Conservation (phyloP, 92 coral and sea anemone genomes). For the Palythoa grandis region DNA sequence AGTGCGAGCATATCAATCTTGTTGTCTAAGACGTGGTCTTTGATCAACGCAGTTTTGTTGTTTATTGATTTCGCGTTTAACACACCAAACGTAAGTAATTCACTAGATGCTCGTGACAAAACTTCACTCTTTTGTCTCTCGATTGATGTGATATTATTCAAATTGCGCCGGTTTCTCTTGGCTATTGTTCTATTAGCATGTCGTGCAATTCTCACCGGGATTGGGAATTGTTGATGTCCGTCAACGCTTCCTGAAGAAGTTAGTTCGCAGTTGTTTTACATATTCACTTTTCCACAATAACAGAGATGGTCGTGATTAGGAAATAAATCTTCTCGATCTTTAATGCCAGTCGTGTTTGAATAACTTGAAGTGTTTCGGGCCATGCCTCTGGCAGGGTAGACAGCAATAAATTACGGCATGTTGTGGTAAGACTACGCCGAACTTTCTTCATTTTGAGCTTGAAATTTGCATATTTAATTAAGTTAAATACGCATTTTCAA, state of each 20-base stretch:
- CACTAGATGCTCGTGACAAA: conserved; percentile 12
- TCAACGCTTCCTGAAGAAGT: conserved; percentile 24
- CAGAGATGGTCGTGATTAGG: conserved; percentile 18
- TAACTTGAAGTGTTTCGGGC: no score
- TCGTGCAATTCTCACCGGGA: conserved; percentile 27
- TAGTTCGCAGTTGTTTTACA: conserved; percentile 11
- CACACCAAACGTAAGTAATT: conserved; percentile 20
- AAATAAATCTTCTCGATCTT: conserved; percentile 6
- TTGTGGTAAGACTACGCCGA: no score
- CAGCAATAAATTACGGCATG: no score
- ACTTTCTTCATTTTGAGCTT: no score
- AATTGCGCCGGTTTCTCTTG: conserved; percentile 16
- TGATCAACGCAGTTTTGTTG: conserved; percentile 1
- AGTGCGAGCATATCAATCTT: conserved; percentile 44
- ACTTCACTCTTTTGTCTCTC: conserved; percentile 32
- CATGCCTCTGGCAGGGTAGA: no score
- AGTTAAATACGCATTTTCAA: no score
- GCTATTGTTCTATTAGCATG: conserved; percentile 6
- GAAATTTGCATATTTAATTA: no score
- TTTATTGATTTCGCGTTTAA: conserved; percentile 26
- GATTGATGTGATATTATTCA: conserved; percentile 24
- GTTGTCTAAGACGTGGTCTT: not conserved
- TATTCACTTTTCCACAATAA: conserved; percentile 6
- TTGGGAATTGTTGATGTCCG: not conserved
- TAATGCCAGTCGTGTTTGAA: no score